phyloP scores from a whole-genome alignment of 2,888 invertebrate genomes.

The Nephrotoma guestfalica region DNA sequence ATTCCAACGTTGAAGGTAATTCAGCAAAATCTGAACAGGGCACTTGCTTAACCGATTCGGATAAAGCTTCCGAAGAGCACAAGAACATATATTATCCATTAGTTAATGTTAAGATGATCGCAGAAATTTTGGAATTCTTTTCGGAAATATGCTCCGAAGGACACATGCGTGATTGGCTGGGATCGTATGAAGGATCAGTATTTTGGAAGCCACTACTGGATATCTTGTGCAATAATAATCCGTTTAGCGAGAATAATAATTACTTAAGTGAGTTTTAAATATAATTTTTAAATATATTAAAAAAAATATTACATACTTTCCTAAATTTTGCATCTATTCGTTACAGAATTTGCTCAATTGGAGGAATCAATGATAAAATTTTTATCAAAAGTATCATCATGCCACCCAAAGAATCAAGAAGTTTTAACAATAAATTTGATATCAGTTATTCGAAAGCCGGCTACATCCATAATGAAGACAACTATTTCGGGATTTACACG shows the following conservation, averaged over 20 bases:
- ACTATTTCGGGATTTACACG: constrained; percentile 75
- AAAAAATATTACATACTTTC: background rate
- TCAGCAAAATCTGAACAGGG: background rate
- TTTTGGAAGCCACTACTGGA: constrained; percentile 76
- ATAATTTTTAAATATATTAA: background rate
- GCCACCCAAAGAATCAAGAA: constrained; percentile 72
- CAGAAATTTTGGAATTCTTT: constrained; percentile 63
- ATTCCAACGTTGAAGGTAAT: background rate
- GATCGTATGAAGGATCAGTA: constrained; percentile 57
- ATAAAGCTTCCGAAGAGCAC: constrained; percentile 27
- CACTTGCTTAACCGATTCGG: constrained; percentile 33
- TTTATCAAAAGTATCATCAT: constrained; percentile 68
- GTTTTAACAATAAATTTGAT: constrained; percentile 61
- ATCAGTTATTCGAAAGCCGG: constrained; percentile 22
- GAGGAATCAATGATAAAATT: constrained; percentile 70
- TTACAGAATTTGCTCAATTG: constrained; percentile 37
- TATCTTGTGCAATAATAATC: constrained; percentile 51
- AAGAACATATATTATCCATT: constrained; percentile 29
- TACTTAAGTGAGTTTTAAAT: background rate
- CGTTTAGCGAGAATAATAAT: constrained; percentile 18
- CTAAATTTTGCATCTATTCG: background rate
- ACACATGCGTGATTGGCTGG: constrained; percentile 77
- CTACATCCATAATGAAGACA: constrained; percentile 12
- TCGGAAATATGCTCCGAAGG: constrained; percentile 66
- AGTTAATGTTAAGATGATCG: constrained; percentile 43